Evolutionary conservation across 2,797 vertebrate genomes (phyloP), one percentile per base, ranked within the genome.

Genomic region (Capromys pilorides): DNA sequence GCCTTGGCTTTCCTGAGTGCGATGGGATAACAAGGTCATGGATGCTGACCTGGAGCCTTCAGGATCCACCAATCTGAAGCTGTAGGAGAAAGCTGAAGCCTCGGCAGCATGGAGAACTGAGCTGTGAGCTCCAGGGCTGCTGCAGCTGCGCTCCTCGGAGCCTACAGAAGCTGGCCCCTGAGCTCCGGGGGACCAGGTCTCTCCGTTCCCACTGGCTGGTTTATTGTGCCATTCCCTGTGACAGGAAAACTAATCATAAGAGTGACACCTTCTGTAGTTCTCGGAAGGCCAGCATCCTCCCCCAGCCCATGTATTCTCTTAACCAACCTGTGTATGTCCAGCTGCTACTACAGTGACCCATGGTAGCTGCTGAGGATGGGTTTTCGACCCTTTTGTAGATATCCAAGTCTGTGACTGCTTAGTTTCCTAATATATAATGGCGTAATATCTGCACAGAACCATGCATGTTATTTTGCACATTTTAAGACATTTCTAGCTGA

Each of bases 241-340:
- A 9, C 21, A 0, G 6, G 8, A 61, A 61, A n/a, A 26, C 57
- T 9, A 12, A 10, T 6, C 64, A 59, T n/a, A 78, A 75, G 41
- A 39, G 28, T 0, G 5, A 24, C 12, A 22, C n/a, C 6, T 13
- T 36, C 67, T 8, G 19, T 24, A 11, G 39, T 24, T 87, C 82
- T 83, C 45, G 49, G 88, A n/a, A 31, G 0, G 21, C 66, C 54
- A n/a, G 45, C 18, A 24, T 45, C 7, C 36, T 54, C 51, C 22
- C 45, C 67, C 16, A 10, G 64, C 33, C n/a, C 26, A 21, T 14
- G 0, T 6, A 16, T 13, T 75, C 57, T 16, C 36, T 54, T 2
- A 4, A 18, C n/a, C 6, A 31, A 8, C 26, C 0, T 0, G 7
- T 0, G 0, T 0, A 0, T n/a, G n/a, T 6, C n/a, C 4, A 6